phyloP scores from a whole-genome alignment of 2,113 vertebrate genomes.

The crab-eating macaque (Macaca fascicularis) region T2T-MFA8v1.1 NC_088381.1:151496001-151496500 shows the following conservation, averaged over 20 bases:
- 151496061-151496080: background rate
- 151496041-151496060: background rate
- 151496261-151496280: background rate
- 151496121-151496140: background rate
- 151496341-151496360: background rate
- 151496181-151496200: background rate
- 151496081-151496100: background rate
- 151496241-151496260: background rate
- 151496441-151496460: background rate
- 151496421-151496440: background rate
- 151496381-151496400: background rate
- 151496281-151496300: background rate
- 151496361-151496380: background rate
- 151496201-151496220: background rate
- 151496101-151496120: background rate
- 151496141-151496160: background rate
- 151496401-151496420: background rate
- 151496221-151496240: background rate
- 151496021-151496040: background rate
- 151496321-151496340: background rate
- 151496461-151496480: background rate
- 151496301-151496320: background rate
- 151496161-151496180: background rate
- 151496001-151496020: background rate
- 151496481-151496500: background rate